Evolutionary conservation across 2,888 invertebrate species (phyloP).

Genomic region (Drosophila atroscutellata): DNA sequence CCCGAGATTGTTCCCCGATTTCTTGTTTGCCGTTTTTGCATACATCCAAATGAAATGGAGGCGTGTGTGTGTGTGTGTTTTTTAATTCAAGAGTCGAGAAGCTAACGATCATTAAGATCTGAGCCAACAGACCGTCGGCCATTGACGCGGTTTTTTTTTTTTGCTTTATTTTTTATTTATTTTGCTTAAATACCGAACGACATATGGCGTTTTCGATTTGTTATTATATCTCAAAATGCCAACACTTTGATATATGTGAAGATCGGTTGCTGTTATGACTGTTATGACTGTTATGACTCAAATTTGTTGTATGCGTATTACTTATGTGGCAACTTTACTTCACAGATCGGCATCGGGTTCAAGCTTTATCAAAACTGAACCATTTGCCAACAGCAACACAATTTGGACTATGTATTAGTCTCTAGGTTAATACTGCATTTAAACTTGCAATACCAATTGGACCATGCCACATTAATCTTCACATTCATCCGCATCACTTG

Average conservation of each 20-base stretch:
- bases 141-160: conserved; percentile 18
- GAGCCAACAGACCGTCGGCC: conserved; percentile 21
- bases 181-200: conserved; percentile 14
- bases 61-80: conserved; percentile 13
- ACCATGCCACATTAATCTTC: background rate
- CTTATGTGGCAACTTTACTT: background rate
- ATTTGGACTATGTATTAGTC: background rate
- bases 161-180: background rate
- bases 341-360: background rate
- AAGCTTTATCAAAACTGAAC: background rate
- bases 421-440: background rate
- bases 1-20: conserved; percentile 41
- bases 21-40: conserved; percentile 35
- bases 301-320: background rate
- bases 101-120: conserved; percentile 40
- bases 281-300: too few species aligned
- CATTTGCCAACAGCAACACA: background rate
- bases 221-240: conserved; percentile 11
- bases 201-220: conserved; percentile 18
- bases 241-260: background rate
- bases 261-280: background rate
- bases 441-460: background rate
- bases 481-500: background rate
- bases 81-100: conserved; percentile 27
- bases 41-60: conserved; percentile 29